Conservation (phyloP, 2,888 invertebrate species). For the Epiblema foenella region DNA sequence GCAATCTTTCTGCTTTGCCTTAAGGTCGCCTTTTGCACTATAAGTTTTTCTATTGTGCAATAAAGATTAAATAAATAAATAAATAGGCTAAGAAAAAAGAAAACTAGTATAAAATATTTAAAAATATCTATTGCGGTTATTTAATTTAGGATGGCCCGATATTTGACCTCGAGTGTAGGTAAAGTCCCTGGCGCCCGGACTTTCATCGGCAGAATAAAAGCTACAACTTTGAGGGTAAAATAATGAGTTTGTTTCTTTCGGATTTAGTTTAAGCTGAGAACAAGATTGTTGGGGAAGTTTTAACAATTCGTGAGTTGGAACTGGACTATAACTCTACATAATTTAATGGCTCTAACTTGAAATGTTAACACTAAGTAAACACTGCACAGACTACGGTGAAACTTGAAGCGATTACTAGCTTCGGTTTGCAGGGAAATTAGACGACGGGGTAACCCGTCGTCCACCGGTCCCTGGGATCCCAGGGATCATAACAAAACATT, state of each 20-base stretch:
- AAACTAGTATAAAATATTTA: no score
- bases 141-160: no score
- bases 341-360: constrained; percentile 14
- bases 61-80: no score
- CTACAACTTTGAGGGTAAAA: constrained; percentile 37
- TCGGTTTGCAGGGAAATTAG: neutral
- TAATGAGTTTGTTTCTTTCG: constrained; percentile 47
- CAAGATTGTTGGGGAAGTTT: constrained; percentile 22
- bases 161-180: no score
- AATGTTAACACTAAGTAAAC: constrained; percentile 1
- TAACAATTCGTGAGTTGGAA: constrained; percentile 22
- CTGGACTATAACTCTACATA: constrained; percentile 12
- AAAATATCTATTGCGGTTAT: no score
- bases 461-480: no score
- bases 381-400: neutral
- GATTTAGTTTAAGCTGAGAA: constrained; percentile 32
- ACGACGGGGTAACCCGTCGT: neutral
- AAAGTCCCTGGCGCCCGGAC: constrained; percentile 43
- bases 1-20: no score
- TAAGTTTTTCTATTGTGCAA: no score
- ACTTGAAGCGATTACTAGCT: neutral
- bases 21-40: no score
- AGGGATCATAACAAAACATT: no score
- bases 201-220: constrained; percentile 46
- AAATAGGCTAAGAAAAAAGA: no score